Conservation (phyloP, 2,113 vertebrate species). For the Anser brachyrhynchus region DNA sequence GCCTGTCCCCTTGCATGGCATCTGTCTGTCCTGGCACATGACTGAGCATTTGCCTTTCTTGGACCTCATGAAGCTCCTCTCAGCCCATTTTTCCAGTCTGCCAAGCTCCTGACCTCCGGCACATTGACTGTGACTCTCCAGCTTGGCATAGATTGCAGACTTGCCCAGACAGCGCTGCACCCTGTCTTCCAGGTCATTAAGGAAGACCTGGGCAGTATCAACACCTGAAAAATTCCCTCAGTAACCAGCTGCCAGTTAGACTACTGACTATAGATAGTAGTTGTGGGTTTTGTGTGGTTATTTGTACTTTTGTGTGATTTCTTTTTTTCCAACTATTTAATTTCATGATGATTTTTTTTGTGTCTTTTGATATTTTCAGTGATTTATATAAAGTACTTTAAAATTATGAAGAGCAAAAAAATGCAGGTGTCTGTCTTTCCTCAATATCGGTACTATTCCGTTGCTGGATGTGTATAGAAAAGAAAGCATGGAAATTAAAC, state of each 20-base stretch:
- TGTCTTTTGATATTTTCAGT: background rate
- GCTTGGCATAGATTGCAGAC: background rate
- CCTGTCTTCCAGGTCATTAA: background rate
- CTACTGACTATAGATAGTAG: background rate
- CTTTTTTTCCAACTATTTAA: background rate
- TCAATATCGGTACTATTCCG: background rate
- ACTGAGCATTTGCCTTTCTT: background rate
- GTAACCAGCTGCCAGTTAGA: background rate
- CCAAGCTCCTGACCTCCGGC: background rate
- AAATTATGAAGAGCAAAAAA: background rate
- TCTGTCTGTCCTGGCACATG: background rate
- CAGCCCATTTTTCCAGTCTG: background rate
- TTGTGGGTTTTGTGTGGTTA: fast-evolving
- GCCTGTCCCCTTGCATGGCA: background rate
- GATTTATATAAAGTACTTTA: background rate
- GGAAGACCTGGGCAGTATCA: background rate
- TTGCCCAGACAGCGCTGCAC: background rate
- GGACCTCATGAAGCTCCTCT: background rate
- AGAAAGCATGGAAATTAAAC: background rate
- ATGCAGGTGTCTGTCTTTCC: background rate
- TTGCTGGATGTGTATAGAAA: background rate
- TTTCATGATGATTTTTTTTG: background rate
- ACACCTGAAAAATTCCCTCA: background rate
- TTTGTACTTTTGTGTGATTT: background rate
- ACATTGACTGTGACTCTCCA: too few relatives aligned